These are phyloP conservation scores for Encarsia formosa DNA, from an alignment of 2,888 invertebrate genomes.

Conservation along the genomic window DNA sequence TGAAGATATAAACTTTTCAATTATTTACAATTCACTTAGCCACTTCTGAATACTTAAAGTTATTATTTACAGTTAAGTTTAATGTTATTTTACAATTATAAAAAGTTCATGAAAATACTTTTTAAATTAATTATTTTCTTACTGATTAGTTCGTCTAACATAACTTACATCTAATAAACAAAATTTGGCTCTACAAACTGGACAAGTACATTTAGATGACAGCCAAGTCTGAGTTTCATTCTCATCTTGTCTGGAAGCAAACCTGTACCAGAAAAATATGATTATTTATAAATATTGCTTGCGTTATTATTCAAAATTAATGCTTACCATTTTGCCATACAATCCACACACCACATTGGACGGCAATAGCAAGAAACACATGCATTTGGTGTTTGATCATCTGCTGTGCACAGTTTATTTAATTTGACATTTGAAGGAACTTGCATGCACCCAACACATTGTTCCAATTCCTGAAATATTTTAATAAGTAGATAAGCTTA, in stretches of 20 bases:
- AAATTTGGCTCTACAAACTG: constrained; percentile 79
- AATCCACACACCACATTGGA: constrained; percentile 86
- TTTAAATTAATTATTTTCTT: constrained; percentile 4
- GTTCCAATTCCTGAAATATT: constrained; percentile 64
- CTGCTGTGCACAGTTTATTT: constrained; percentile 60
- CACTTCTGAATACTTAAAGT: too few species aligned
- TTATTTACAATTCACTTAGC: too few species aligned
- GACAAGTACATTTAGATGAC: constrained; percentile 78
- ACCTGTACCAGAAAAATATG: constrained; percentile 51
- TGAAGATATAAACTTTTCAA: too few species aligned
- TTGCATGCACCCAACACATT: constrained; percentile 88
- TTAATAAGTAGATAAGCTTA: not conserved
- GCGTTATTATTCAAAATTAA: not conserved
- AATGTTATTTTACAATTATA: constrained; percentile 6
- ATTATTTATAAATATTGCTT: not conserved
- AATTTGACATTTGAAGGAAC: constrained; percentile 74
- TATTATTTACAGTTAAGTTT: too few species aligned
- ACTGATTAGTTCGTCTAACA: constrained; percentile 27
- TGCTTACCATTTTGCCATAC: constrained; percentile 72
- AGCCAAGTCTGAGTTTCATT: constrained; percentile 73
- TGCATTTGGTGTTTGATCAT: constrained; percentile 46
- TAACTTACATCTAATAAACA: constrained; percentile 74
- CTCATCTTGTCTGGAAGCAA: constrained; percentile 75
- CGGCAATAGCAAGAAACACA: constrained; percentile 68
- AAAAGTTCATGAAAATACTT: constrained; percentile 4